Base-by-base conservation (phyloP, 2,888 invertebrate species). In the Hydrotaea cyrtoneurina region DNA sequence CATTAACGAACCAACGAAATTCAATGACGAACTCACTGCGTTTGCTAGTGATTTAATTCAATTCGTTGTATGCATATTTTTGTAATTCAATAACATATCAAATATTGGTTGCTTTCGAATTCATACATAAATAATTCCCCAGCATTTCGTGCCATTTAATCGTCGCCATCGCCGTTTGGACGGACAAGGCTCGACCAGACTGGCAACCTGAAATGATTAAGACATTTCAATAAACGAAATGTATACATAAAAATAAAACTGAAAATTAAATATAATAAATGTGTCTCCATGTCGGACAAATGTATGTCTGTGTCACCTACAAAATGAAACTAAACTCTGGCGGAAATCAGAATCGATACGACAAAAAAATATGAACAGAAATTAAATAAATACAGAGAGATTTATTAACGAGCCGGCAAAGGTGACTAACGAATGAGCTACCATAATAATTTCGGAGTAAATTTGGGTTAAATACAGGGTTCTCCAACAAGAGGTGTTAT, bases 221-320 rank as follows among this genome's bases (percentile, higher is more conserved):
- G 86, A 81, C 86, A 82, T 86, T 81, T 74, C 77, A 74, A 81
- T 79, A 83, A 69, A 46, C 31, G 62, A 23, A 31, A 31, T 62
- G 8, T 62, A 31, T 31, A 31, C 62, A 62, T 62, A 62, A 82
- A 80, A 77, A 77, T 66, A 82, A 73, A 62, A 72, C 21, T 78
- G 64, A 84, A 75, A 19, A 59, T 17, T 64, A 78, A 31, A 26
- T 39, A 43, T 84, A 82, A 82, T 85, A 75, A 80, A 82, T 85
- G 83, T 83, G 86, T 83, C 83, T 82, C 80, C 76, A 81, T 64
- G 21, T 75, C 59, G 31, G 71, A 78, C 80, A 71, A 17, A 36
- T 23, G 43, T 17, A 23, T 71, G 46, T 66, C 31, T 39, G 5
- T 2, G 72, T 78, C 64, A 78, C 55, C 75, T 75, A 59, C 57